Percentiles rank a stretch among this genome's conserved stretches.
These are phyloP conservation scores for Hypena proboscidalis DNA, from an alignment of 2,888 invertebrate species.

Conservation along the genomic window DNA sequence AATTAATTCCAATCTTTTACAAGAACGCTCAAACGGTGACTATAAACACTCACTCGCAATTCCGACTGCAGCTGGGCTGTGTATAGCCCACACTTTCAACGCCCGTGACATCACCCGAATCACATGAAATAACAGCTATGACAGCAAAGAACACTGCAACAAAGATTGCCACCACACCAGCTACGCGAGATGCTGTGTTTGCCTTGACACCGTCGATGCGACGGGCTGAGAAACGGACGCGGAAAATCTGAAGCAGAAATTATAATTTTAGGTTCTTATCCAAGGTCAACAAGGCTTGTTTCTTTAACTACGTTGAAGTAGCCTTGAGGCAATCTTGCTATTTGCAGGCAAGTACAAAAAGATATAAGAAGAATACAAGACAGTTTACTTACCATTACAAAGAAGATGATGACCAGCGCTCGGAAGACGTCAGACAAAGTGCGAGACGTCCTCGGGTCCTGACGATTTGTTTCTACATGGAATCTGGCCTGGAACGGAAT, in stretches of 20 bases:
- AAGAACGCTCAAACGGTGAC: neutral
- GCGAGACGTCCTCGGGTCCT: conserved; percentile 67
- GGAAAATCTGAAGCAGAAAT: conserved; percentile 63
- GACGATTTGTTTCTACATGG: conserved; percentile 62
- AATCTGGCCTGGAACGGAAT: conserved; percentile 59
- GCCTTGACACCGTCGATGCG: conserved; percentile 73
- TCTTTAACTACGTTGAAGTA: too few relatives aligned
- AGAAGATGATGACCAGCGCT: conserved; percentile 73
- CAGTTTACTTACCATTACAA: conserved; percentile 63
- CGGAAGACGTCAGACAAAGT: conserved; percentile 67
- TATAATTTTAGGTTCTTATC: neutral
- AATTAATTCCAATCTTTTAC: neutral
- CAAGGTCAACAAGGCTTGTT: too few relatives aligned
- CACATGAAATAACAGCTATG: conserved; percentile 57
- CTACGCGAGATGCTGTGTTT: conserved; percentile 68
- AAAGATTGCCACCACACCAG: conserved; percentile 61
- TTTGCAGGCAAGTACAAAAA: too few relatives aligned
- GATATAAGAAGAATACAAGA: neutral
- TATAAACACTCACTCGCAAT: conserved; percentile 53
- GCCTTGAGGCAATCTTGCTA: too few relatives aligned
- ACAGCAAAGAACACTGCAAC: conserved; percentile 58
- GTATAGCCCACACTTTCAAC: conserved; percentile 38
- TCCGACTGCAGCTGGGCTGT: conserved; percentile 60
- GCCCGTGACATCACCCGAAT: conserved; percentile 51
- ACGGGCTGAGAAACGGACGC: conserved; percentile 71